Percentiles rank a stretch among this genome's conserved stretches.
phyloP scores from a whole-genome alignment of 1,140 invertebrate species.

The Scaptomyza hsui region DNA sequence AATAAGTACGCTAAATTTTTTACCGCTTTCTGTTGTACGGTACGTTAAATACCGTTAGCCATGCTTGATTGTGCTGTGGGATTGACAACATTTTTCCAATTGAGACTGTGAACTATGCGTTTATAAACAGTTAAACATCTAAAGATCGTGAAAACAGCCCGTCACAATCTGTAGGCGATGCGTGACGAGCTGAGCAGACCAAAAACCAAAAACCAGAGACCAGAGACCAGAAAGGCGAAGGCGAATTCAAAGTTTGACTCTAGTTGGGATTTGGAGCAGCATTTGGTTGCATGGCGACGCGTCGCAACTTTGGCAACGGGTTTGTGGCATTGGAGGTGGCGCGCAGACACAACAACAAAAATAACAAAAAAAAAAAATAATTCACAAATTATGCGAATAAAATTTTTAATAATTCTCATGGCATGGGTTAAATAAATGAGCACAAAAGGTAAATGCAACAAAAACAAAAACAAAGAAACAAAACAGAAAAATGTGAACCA shows the following conservation, averaged over 20 bases:
- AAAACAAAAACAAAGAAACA: conserved; percentile 28
- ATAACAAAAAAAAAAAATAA: conserved; percentile 53
- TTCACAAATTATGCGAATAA: conserved; percentile 83
- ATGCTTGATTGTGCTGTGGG: neutral
- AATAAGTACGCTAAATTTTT: neutral
- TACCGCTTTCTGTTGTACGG: no score
- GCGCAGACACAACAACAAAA: no score
- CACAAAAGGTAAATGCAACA: conserved; percentile 46
- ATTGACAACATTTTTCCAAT: conserved; percentile 5
- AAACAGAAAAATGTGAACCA: no score
- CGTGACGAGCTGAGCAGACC: conserved; percentile 7
- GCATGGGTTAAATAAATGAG: conserved; percentile 76
- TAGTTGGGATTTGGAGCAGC: conserved; percentile 8
- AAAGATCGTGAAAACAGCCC: conserved; percentile 5
- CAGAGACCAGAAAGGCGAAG: no score
- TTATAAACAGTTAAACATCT: neutral
- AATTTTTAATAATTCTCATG: conserved; percentile 83
- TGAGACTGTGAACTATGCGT: conserved; percentile 1
- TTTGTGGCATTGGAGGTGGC: conserved; percentile 1
- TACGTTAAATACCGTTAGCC: no score
- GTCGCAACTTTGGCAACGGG: neutral
- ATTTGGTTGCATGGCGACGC: neutral
- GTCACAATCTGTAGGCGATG: conserved; percentile 9
- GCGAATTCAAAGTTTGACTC: neutral
- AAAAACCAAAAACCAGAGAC: no score